Evolutionary conservation across 2,888 invertebrate species (phyloP).

Genomic region (Teleiodes luculella): DNA sequence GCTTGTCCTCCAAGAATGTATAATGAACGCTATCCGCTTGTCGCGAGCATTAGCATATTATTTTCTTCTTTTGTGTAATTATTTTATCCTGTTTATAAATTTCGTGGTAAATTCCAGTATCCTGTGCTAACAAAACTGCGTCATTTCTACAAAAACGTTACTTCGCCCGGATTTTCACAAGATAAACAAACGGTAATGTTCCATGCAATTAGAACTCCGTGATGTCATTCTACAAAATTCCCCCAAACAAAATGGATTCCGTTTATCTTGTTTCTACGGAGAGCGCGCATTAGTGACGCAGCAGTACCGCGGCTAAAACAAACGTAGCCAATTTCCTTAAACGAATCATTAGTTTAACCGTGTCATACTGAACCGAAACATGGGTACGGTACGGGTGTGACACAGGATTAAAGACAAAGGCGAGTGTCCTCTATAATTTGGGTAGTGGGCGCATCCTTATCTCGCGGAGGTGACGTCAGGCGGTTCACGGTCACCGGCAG

Average conservation of each 20-base stretch:
- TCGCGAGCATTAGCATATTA: conserved; percentile 7
- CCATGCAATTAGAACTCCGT: conserved; percentile 35
- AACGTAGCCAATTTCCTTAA: conserved; percentile 4
- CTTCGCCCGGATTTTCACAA: conserved; percentile 22
- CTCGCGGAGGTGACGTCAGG: conserved; percentile 66
- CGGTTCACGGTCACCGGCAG: conserved; percentile 73
- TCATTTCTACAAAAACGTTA: not conserved
- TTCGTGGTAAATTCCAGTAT: not conserved
- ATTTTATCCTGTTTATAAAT: not conserved
- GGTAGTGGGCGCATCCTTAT: conserved; percentile 61
- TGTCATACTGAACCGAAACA: not conserved
- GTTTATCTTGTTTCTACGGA: conserved; percentile 30
- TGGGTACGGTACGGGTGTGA: conserved; percentile 15
- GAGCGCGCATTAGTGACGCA: not conserved
- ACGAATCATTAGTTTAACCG: conserved; percentile 1
- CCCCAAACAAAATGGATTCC: conserved; percentile 28
- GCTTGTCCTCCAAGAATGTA: conserved; percentile 15
- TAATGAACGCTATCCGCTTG: conserved; percentile 9
- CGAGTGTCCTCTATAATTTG: conserved; percentile 41
- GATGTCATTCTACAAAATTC: conserved; percentile 42
- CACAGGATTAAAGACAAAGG: conserved; percentile 27
- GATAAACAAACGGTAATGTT: conserved; percentile 31
- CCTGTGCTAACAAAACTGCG: conserved; percentile 5
- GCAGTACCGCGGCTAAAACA: not conserved
- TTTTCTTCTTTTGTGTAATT: not conserved